Evolutionary conservation across 2,888 invertebrate genomes (phyloP).

Genomic region (Nymphalis urticae): DNA sequence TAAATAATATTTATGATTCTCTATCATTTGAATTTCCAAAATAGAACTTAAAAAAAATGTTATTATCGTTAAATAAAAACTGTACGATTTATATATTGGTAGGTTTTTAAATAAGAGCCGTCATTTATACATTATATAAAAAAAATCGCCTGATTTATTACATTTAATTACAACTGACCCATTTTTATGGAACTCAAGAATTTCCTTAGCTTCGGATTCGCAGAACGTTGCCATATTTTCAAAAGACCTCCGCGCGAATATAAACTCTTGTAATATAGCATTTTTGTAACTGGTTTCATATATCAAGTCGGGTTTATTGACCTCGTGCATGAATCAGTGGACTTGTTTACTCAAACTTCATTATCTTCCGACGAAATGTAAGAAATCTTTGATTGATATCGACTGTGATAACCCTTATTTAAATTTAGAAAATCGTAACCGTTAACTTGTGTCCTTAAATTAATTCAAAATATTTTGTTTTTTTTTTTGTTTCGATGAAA

Average conservation of each 20-base stretch:
- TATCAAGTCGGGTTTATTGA: constrained; percentile 55
- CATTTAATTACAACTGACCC: constrained; percentile 41
- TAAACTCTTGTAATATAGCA: constrained; percentile 51
- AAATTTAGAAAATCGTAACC: not conserved
- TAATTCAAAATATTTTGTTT: constrained; percentile 3
- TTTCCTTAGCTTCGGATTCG: constrained; percentile 41
- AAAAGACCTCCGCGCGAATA: constrained; percentile 44
- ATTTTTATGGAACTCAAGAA: constrained; percentile 39
- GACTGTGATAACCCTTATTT: constrained; percentile 19
- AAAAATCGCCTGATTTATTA: constrained; percentile 23
- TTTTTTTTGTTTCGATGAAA: not conserved
- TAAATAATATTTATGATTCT: too few species aligned
- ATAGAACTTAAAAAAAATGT: too few species aligned
- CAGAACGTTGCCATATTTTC: constrained; percentile 56
- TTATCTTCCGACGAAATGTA: constrained; percentile 30
- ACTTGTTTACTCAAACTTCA: constrained; percentile 53
- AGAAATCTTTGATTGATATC: constrained; percentile 29
- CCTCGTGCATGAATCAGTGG: constrained; percentile 61
- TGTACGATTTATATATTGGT: too few species aligned
- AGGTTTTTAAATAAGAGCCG: not conserved
- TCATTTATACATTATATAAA: not conserved
- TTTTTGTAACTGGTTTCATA: constrained; percentile 63
- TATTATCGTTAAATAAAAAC: too few species aligned
- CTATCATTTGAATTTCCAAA: too few species aligned
- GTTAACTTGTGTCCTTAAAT: constrained; percentile 11